Evolutionary conservation across 2,888 invertebrate species (phyloP).

Genomic region (Rotaria socialis): DNA sequence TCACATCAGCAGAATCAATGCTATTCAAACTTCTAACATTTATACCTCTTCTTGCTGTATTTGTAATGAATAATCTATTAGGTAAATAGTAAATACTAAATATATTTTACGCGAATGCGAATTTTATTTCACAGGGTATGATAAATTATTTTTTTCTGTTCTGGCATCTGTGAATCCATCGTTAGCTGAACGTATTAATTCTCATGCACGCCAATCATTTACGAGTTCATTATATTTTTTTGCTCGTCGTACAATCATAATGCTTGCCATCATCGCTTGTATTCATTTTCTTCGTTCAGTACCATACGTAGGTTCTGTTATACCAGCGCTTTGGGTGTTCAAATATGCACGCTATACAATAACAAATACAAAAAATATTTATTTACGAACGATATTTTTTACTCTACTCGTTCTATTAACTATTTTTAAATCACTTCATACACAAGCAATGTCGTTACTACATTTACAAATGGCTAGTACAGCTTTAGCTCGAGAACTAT

Average conservation of each 20-base stretch:
- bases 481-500: conserved; percentile 20
- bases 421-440: background rate
- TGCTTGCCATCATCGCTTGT: background rate
- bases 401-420: conserved; percentile 4
- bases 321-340: conserved; percentile 27
- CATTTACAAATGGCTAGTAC: conserved; percentile 26
- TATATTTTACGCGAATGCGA: too few species aligned
- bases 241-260: background rate
- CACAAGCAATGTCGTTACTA: background rate
- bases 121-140: background rate
- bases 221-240: background rate
- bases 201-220: conserved; percentile 1
- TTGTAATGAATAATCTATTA: conserved; percentile 27
- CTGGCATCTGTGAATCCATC: background rate
- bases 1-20: background rate
- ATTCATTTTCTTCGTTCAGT: conserved; percentile 26
- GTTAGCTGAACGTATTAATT: background rate
- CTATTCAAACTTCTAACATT: background rate
- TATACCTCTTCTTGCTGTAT: conserved; percentile 25
- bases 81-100: background rate
- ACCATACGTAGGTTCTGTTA: background rate
- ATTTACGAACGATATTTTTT: background rate
- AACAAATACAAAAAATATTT: conserved; percentile 27
- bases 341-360: conserved; percentile 30
- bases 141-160: conserved; percentile 9